Base-by-base conservation (phyloP, 2,797 vertebrate species). In the Sebastiscus tertius region DNA sequence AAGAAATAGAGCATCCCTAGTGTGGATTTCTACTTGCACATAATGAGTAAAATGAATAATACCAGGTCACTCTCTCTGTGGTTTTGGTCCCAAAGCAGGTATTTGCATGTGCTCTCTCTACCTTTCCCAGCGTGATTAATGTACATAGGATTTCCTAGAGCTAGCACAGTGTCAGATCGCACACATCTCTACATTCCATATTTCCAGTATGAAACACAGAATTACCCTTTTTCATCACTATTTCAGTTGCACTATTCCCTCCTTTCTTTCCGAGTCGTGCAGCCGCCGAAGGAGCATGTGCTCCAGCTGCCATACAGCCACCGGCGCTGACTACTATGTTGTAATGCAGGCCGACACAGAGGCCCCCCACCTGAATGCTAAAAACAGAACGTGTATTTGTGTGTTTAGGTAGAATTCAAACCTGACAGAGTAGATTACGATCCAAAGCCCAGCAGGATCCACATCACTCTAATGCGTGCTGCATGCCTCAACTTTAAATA, bases 291-390 rank as follows among this genome's bases (percentile, higher is more conserved):
- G 85, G 82, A 87, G 70, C 83, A 77, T 81, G 84, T 75, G 80
- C 73, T 87, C 84, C 87, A 92, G 88, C 88, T 92, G 86, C 91
- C 80, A 72, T 34, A 52, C 80, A 83, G 86, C 90, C 89, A 84
- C 67, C 31, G 77, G 89, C 86, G 3, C 79, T 65, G 69, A 55
- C 70, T 63, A 6, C 75, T 63, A 20, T 81, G 77, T 59, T 54
- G 73, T 95, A 93, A 95, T 90, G 77, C 84, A 87, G 91, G 78
- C 79, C 42, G 93, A 96, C 93, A 92, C 74, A 36, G 75, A 77
- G 79, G 59, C 85, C 90, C 89, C 89, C 91, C 85, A 93, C 92
- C 91, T 92, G 89, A 87, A 83, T 85, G 79, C 93, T 91, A 92
- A 92, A 93, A 95, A 94, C 91, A 93, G 93, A 90, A 84, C 63